Percentiles rank a stretch among this genome's conserved stretches.
Evolutionary conservation across 2,113 vertebrate species (phyloP).

Genomic region (Carassius carassius): DNA sequence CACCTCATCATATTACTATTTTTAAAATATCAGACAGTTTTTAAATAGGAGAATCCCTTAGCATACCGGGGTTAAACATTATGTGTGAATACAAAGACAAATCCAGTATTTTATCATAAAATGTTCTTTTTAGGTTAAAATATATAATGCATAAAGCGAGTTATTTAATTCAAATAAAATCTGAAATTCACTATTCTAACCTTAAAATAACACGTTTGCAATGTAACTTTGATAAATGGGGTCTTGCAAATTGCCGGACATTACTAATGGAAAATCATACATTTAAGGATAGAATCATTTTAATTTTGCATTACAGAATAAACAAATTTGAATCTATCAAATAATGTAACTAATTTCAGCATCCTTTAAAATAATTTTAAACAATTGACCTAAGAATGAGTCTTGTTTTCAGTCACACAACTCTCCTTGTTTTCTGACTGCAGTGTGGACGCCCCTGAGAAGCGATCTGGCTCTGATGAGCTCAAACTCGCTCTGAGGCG

Average conservation of each 20-base stretch:
- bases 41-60: background rate
- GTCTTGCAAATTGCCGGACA: background rate
- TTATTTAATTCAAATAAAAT: background rate
- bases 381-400: no score
- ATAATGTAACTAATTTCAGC: no score
- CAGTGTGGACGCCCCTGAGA: constrained; percentile 73
- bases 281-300: background rate
- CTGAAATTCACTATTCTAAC: background rate
- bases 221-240: background rate
- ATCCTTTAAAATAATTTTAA: no score
- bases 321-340: no score
- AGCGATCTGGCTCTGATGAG: constrained; percentile 86
- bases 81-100: no score
- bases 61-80: no score
- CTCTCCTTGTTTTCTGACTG: constrained; percentile 26
- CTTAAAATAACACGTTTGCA: background rate
- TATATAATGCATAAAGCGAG: no score
- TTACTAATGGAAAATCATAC: background rate
- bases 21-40: background rate
- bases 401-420: background rate
- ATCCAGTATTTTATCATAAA: no score
- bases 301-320: background rate
- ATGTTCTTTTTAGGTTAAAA: background rate
- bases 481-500: constrained; percentile 89
- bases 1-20: no score